These are phyloP conservation scores for Anastatus disparis DNA, from an alignment of 1,140 invertebrate species.

Conservation along the genomic window DNA sequence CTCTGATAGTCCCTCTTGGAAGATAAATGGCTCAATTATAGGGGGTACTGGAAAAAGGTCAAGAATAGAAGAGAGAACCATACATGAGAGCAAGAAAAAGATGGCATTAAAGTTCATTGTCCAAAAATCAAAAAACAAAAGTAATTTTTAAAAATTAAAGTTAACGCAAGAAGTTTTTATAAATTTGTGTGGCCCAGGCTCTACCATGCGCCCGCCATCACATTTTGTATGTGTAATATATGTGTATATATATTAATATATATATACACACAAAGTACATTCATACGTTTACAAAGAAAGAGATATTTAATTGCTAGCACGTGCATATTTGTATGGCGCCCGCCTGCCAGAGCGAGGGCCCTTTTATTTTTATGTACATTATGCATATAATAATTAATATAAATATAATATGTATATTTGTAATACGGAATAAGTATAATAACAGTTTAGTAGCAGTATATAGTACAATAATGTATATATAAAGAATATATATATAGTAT, in stretches of 20 bases:
- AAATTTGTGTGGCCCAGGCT: constrained; percentile 38
- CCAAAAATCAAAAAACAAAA: too few species aligned
- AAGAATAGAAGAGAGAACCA: constrained; percentile 73
- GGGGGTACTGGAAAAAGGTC: constrained; percentile 81
- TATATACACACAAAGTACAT: too few species aligned
- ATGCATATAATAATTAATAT: constrained; percentile 46
- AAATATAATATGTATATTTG: constrained; percentile 44
- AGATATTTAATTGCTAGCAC: too few species aligned
- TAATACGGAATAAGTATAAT: constrained; percentile 40
- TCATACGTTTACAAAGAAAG: too few species aligned
- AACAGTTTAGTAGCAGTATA: constrained; percentile 48
- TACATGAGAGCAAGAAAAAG: constrained; percentile 72
- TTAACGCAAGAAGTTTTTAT: constrained; percentile 59
- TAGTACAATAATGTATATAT: constrained; percentile 53
- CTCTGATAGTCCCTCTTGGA: constrained; percentile 84
- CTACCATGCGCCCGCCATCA: not conserved
- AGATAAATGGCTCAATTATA: constrained; percentile 85
- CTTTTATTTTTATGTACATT: constrained; percentile 32
- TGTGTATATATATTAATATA: too few species aligned
- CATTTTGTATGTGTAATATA: too few species aligned
- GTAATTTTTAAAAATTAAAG: too few species aligned
- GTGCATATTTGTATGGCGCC: too few species aligned
- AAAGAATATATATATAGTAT: constrained; percentile 59
- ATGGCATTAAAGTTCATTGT: constrained; percentile 65
- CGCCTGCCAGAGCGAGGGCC: not conserved